These are phyloP conservation scores for Euglossa dilemma DNA, from an alignment of 1,140 invertebrate species.

Conservation along the genomic window DNA sequence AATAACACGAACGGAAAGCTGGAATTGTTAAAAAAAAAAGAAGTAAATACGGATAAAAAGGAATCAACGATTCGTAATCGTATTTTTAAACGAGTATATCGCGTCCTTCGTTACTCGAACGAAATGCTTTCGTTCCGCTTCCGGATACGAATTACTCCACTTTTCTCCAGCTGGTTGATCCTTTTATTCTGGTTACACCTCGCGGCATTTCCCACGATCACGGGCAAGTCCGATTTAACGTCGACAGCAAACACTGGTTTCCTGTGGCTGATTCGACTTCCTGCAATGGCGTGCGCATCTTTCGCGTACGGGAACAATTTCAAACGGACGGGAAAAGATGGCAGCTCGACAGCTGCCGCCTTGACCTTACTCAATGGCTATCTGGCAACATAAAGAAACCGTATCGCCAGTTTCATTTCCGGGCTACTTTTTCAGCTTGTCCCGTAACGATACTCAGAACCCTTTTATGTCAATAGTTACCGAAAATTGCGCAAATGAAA, in stretches of 20 bases:
- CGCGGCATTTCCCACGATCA: slow-evolving; percentile 47
- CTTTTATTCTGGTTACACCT: slow-evolving; percentile 40
- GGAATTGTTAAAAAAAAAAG: background rate
- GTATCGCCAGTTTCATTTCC: slow-evolving; percentile 18
- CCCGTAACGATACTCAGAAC: background rate
- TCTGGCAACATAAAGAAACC: slow-evolving; percentile 24
- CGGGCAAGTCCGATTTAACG: slow-evolving; percentile 31
- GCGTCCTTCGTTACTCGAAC: background rate
- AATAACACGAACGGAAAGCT: too few species aligned
- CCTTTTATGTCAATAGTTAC: background rate
- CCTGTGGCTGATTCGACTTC: slow-evolving; percentile 45
- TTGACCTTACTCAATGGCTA: slow-evolving; percentile 49
- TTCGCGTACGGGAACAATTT: slow-evolving; percentile 26
- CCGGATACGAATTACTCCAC: slow-evolving; percentile 28
- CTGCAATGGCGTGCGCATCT: slow-evolving; percentile 30
- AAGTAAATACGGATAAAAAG: too few species aligned
- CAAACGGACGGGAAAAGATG: slow-evolving; percentile 4
- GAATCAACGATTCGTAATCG: background rate
- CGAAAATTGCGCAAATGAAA: background rate
- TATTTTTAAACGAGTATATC: background rate
- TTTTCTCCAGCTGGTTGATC: slow-evolving; percentile 43
- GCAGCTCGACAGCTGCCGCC: slow-evolving; percentile 36
- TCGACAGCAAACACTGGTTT: slow-evolving; percentile 40
- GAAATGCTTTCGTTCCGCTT: slow-evolving; percentile 6
- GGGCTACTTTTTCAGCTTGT: background rate